phyloP scores from a whole-genome alignment of 2,888 invertebrate species.

The Barypeithes pellucidus region DNA sequence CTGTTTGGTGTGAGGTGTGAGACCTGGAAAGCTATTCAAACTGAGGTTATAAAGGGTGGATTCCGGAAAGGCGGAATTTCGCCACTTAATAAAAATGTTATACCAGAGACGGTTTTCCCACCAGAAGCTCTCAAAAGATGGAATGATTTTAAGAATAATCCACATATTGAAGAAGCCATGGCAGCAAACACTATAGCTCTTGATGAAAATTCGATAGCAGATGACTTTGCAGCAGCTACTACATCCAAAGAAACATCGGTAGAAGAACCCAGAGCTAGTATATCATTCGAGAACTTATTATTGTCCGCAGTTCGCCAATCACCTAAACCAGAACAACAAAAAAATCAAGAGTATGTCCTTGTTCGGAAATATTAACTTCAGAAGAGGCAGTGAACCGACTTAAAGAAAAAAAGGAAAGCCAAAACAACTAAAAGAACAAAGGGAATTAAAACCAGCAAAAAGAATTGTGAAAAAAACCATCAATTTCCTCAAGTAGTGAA shows the following conservation, averaged over 20 bases:
- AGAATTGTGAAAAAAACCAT: slow-evolving; percentile 36
- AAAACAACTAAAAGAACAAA: slow-evolving; percentile 21
- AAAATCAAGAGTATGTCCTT: slow-evolving; percentile 39
- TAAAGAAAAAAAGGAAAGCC: slow-evolving; percentile 32
- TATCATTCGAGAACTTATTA: slow-evolving; percentile 41
- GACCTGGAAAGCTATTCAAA: slow-evolving; percentile 45
- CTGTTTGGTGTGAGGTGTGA: slow-evolving; percentile 52
- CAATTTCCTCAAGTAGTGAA: slow-evolving; percentile 34
- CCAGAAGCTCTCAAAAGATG: slow-evolving; percentile 39
- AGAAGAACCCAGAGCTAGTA: slow-evolving; percentile 31
- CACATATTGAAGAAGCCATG: slow-evolving; percentile 21
- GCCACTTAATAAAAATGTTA: slow-evolving; percentile 46
- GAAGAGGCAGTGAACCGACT: slow-evolving; percentile 37
- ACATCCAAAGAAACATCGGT: slow-evolving; percentile 31
- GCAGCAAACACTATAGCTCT: slow-evolving; percentile 32
- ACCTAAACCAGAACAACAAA: slow-evolving; percentile 39
- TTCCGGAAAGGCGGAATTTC: slow-evolving; percentile 55
- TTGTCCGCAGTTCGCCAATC: slow-evolving; percentile 40
- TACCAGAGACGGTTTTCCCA: slow-evolving; percentile 24
- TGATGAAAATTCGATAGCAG: slow-evolving; percentile 36
- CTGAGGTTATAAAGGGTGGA: slow-evolving; percentile 53
- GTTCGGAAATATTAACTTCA: slow-evolving; percentile 40
- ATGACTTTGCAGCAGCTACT: slow-evolving; percentile 39
- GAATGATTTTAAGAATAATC: slow-evolving; percentile 30
- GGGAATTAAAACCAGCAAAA: slow-evolving; percentile 36